A percentile compares a stretch with the other conserved stretches of the same genome.
Evolutionary conservation across 2,888 invertebrate species (phyloP).

Genomic region (Octonoba sinensis): DNA sequence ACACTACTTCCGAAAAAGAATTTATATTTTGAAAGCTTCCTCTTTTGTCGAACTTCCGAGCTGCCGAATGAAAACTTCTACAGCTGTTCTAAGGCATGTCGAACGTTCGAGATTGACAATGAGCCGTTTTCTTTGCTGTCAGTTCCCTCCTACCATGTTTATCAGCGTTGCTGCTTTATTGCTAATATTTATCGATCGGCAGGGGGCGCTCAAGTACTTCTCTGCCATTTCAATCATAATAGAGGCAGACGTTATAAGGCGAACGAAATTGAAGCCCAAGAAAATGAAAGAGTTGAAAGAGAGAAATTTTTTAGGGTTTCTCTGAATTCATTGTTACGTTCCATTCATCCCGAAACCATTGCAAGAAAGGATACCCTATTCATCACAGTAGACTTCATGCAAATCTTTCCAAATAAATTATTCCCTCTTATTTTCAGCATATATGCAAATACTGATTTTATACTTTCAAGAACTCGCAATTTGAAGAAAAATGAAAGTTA

Average conservation of each 20-base stretch:
- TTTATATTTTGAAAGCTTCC: conserved; percentile 60
- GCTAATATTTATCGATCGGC: conserved; percentile 38
- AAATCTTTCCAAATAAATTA: too few relatives aligned
- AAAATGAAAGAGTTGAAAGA: conserved; percentile 3
- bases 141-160: conserved; percentile 40
- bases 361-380: too few relatives aligned
- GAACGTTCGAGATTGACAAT: conserved; percentile 57
- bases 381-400: too few relatives aligned
- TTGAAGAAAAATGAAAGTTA: too few relatives aligned
- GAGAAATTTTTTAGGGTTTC: too few relatives aligned
- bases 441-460: too few relatives aligned
- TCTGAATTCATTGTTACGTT: too few relatives aligned
- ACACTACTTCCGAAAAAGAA: conserved; percentile 48
- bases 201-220: neutral
- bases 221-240: conserved; percentile 55
- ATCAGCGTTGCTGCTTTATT: conserved; percentile 40
- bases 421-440: too few relatives aligned
- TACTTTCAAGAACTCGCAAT: too few relatives aligned
- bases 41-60: conserved; percentile 49
- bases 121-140: conserved; percentile 44
- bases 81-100: conserved; percentile 59
- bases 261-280: conserved; percentile 15
- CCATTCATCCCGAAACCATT: too few relatives aligned
- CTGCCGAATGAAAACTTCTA: conserved; percentile 61
- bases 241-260: conserved; percentile 36